phyloP scores from a whole-genome alignment of 1,140 invertebrate genomes.

The Chlorops oryzae region DNA sequence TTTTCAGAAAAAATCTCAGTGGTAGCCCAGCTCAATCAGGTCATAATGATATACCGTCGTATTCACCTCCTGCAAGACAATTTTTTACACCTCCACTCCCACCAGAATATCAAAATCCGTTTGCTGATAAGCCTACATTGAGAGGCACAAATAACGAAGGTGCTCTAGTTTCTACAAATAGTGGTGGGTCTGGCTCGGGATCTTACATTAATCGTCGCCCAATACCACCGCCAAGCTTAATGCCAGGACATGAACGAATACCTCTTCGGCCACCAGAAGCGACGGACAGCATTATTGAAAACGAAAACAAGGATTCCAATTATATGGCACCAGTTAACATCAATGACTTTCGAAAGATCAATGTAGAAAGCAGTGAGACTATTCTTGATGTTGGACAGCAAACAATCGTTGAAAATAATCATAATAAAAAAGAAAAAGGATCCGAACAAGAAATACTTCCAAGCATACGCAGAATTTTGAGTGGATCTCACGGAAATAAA shows the following conservation, averaged over 20 bases:
- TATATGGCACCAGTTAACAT: too few relatives aligned
- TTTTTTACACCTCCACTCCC: constrained; percentile 74
- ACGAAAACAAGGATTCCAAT: too few relatives aligned
- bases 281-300: constrained; percentile 8
- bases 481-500: constrained; percentile 71
- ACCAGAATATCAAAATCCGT: constrained; percentile 70
- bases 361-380: background rate
- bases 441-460: constrained; percentile 56
- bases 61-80: constrained; percentile 68
- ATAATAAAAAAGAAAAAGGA: constrained; percentile 16
- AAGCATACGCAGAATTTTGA: constrained; percentile 71
- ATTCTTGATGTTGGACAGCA: background rate
- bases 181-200: too few relatives aligned
- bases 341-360: background rate
- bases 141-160: constrained; percentile 59
- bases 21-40: too few relatives aligned
- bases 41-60: constrained; percentile 71
- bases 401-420: background rate
- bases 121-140: constrained; percentile 75
- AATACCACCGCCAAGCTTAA: constrained; percentile 67
- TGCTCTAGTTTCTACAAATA: constrained; percentile 32
- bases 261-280: constrained; percentile 61
- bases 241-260: constrained; percentile 70
- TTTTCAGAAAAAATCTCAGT: constrained; percentile 47
- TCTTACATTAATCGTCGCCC: constrained; percentile 60